These are phyloP conservation scores for Tyrannus savana DNA, from an alignment of 2,113 vertebrate genomes.

Conservation along the genomic window DNA sequence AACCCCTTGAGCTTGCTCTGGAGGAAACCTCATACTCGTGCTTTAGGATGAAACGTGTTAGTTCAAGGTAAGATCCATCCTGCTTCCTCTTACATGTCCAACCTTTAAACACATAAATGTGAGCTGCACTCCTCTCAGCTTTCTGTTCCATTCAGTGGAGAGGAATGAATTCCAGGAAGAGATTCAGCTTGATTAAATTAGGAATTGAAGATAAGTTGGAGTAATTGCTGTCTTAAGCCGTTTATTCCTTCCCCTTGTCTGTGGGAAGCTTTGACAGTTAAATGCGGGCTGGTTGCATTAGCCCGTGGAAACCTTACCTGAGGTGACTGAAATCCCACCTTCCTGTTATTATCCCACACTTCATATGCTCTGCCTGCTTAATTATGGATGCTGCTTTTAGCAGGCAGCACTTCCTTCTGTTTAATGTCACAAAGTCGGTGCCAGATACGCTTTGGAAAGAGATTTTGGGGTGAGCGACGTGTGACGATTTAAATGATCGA, in stretches of 20 bases:
- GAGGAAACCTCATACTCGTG: not conserved
- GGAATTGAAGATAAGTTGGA: not conserved
- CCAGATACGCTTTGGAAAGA: not conserved
- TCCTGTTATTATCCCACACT: not conserved
- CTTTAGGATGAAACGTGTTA: not conserved
- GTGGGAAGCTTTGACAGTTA: not conserved
- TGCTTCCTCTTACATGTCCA: not conserved
- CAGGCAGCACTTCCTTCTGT: slow-evolving; percentile 8
- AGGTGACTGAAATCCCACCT: slow-evolving; percentile 26
- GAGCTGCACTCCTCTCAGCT: not conserved
- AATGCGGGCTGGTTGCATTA: not conserved
- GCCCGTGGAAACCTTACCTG: not conserved
- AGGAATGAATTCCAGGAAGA: not conserved
- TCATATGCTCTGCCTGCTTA: slow-evolving; percentile 13
- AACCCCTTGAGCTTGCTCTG: not conserved
- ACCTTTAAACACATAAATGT: not conserved
- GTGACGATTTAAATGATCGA: not conserved
- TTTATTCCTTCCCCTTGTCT: slow-evolving; percentile 39
- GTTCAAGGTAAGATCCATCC: not conserved
- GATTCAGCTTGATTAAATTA: slow-evolving; percentile 23
- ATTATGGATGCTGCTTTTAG: slow-evolving; percentile 36
- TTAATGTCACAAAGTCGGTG: slow-evolving; percentile 6
- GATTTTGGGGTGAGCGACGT: slow-evolving; percentile 13
- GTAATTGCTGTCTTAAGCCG: slow-evolving; percentile 10
- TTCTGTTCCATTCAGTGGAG: not conserved